A percentile compares a stretch with the other conserved stretches of the same genome.
Conservation (phyloP, 1,140 invertebrate species). For the Drosophila novamexicana region DNA sequence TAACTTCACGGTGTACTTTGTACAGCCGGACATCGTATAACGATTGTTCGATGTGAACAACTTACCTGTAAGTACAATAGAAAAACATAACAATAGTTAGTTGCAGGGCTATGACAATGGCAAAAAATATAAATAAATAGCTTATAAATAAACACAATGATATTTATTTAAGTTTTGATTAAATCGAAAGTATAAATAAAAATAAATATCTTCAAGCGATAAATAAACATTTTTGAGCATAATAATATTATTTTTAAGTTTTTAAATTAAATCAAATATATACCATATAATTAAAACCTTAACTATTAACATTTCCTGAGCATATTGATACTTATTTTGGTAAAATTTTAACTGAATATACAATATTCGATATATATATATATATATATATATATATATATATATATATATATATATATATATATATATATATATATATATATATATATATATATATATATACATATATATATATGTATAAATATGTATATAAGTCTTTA, state of each 20-base stretch:
- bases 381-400: too few species aligned
- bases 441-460: too few species aligned
- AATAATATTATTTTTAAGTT: too few species aligned
- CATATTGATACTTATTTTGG: not conserved
- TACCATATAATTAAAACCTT: too few species aligned
- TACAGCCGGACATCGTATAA: constrained; percentile 5
- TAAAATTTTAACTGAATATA: not conserved
- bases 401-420: too few species aligned
- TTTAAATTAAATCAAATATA: too few species aligned
- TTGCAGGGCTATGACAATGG: constrained; percentile 21
- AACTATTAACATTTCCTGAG: not conserved
- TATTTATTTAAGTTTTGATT: not conserved
- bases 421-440: too few species aligned
- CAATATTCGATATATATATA: too few species aligned
- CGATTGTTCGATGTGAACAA: constrained; percentile 24
- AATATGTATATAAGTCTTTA: too few species aligned
- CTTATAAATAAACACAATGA: constrained; percentile 1
- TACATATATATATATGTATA: too few species aligned
- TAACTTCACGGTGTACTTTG: constrained; percentile 33
- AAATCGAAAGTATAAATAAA: not conserved
- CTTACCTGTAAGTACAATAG: constrained; percentile 66
- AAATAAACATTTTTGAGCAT: too few species aligned
- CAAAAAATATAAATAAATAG: constrained; percentile 1
- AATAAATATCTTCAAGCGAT: too few species aligned
- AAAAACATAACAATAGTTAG: constrained; percentile 30